Evolutionary conservation across 2,888 invertebrate genomes (phyloP).

Genomic region (Toxonevra muliebris): DNA sequence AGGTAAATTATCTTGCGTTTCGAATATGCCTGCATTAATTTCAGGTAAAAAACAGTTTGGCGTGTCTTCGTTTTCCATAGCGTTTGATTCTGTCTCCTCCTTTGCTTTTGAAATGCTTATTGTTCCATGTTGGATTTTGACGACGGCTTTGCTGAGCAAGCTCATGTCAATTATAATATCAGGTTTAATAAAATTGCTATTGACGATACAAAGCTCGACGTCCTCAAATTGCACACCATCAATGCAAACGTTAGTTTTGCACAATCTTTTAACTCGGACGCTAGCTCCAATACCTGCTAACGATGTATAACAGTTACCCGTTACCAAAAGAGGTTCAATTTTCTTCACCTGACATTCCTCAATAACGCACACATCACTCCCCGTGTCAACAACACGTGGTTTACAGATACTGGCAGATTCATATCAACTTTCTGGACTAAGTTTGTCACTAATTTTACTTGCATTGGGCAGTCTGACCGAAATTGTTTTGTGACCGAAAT

Average conservation of each 20-base stretch:
- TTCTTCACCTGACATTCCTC: too few species aligned
- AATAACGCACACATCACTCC: slow-evolving; percentile 26
- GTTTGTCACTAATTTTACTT: slow-evolving; percentile 4
- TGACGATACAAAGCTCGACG: neutral
- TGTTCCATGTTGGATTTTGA: neutral
- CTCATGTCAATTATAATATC: slow-evolving; percentile 26
- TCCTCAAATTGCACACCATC: too few species aligned
- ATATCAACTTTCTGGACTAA: slow-evolving; percentile 9
- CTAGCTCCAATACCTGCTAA: slow-evolving; percentile 4
- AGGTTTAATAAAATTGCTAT: too few species aligned
- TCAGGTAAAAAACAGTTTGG: slow-evolving; percentile 8
- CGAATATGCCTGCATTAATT: neutral
- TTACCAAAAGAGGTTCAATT: neutral
- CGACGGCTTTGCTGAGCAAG: neutral
- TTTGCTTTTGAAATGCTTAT: neutral
- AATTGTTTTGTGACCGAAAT: slow-evolving; percentile 49
- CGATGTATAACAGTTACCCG: neutral
- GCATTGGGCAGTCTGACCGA: too few species aligned
- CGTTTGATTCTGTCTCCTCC: neutral
- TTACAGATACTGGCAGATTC: neutral
- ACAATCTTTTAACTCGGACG: neutral
- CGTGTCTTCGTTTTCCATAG: neutral
- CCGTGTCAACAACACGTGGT: slow-evolving; percentile 27
- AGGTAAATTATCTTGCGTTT: neutral
- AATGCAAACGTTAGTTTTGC: too few species aligned